A percentile compares a stretch with the other conserved stretches of the same genome.
phyloP scores from a whole-genome alignment of 2,797 vertebrate species.

The Sciaenops ocellatus region DNA sequence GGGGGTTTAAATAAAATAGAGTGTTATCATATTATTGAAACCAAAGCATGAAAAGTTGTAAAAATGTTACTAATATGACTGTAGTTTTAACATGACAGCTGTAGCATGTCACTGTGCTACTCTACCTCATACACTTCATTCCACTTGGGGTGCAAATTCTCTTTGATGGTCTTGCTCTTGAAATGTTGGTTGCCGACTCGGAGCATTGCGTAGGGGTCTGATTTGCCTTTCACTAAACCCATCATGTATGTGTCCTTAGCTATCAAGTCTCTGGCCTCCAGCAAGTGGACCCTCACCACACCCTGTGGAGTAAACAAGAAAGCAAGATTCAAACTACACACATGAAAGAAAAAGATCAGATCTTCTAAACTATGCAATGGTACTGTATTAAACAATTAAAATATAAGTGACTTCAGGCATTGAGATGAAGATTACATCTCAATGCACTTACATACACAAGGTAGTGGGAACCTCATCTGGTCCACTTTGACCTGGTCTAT shows the following conservation, averaged over 20 bases:
- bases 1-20: background rate
- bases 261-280: slow-evolving; percentile 91
- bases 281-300: slow-evolving; percentile 90
- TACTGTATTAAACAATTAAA: background rate
- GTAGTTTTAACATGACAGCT: background rate
- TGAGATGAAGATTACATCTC: background rate
- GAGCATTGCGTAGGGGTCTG: slow-evolving; percentile 92
- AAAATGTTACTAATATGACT: background rate
- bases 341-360: background rate
- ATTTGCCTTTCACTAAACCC: slow-evolving; percentile 93
- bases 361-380: background rate
- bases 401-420: background rate
- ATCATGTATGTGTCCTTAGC: slow-evolving; percentile 92
- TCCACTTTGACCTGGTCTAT: slow-evolving; percentile 92
- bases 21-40: background rate
- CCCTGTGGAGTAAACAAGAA: slow-evolving; percentile 85
- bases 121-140: slow-evolving; percentile 94
- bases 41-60: background rate
- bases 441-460: slow-evolving; percentile 90
- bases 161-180: slow-evolving; percentile 91
- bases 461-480: slow-evolving; percentile 92
- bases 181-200: slow-evolving; percentile 86
- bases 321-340: background rate
- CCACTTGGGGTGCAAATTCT: slow-evolving; percentile 91
- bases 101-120: background rate